A percentile compares a stretch with the other conserved stretches of the same genome.
phyloP scores from a whole-genome alignment of 2,797 vertebrate species.

The Hypotaenidia philippensis region DNA sequence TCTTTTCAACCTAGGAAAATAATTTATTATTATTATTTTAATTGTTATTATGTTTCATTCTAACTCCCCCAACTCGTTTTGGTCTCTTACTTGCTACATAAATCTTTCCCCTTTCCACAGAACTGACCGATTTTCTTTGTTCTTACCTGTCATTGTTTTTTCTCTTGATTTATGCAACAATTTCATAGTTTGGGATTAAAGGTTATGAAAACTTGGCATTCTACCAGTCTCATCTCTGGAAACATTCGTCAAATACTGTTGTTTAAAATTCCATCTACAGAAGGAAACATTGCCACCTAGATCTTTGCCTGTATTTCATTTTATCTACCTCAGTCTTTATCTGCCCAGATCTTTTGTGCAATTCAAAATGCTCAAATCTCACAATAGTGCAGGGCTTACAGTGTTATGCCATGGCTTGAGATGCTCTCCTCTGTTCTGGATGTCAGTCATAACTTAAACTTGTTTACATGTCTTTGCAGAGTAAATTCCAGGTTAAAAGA shows the following conservation, averaged over 20 bases:
- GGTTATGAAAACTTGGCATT: constrained; percentile 57
- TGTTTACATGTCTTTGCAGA: not conserved
- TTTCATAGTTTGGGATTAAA: constrained; percentile 49
- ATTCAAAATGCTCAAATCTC: not conserved
- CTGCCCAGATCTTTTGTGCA: not conserved
- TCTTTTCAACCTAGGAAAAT: constrained; percentile 73
- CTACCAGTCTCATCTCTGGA: constrained; percentile 10
- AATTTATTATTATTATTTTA: constrained; percentile 50
- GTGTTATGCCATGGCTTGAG: not conserved
- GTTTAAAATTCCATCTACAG: not conserved
- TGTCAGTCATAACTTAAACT: not conserved
- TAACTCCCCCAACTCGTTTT: not conserved
- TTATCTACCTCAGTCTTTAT: not conserved
- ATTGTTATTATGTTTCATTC: not conserved
- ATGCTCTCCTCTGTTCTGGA: not conserved
- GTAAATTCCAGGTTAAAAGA: not conserved
- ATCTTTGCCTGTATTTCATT: not conserved
- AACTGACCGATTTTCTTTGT: constrained; percentile 23
- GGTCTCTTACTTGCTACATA: not conserved
- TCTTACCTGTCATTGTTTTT: not conserved
- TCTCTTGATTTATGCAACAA: constrained; percentile 30
- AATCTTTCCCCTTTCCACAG: not conserved
- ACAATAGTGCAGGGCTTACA: not conserved
- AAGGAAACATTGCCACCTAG: constrained; percentile 24
- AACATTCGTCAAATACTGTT: constrained; percentile 11